Conservation (phyloP, 2,888 invertebrate genomes). For the Phortica magna region DNA sequence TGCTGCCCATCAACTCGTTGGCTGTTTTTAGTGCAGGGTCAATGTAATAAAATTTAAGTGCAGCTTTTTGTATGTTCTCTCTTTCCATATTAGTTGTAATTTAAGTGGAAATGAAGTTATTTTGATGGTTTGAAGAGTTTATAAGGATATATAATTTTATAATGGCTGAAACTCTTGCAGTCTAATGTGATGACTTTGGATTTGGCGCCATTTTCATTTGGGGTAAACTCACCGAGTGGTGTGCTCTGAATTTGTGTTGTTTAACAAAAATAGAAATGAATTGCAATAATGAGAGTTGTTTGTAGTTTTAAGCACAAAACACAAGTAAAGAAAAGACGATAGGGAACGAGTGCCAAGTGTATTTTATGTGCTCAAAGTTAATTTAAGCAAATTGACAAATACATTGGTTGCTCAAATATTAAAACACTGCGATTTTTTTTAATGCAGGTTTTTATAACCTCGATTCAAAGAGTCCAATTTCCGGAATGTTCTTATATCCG, state of each 20-base stretch:
- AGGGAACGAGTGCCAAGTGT: too few relatives aligned
- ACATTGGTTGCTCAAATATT: too few relatives aligned
- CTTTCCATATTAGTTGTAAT: conserved; percentile 46
- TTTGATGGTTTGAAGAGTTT: conserved; percentile 22
- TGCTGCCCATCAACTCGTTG: neutral
- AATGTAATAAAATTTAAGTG: conserved; percentile 31
- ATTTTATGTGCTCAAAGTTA: too few relatives aligned
- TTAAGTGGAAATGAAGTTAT: conserved; percentile 54
- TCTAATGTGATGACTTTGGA: neutral
- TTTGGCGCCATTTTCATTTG: neutral
- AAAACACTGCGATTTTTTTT: too few relatives aligned
- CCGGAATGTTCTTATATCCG: too few relatives aligned
- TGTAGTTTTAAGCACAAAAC: too few relatives aligned
- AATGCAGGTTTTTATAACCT: too few relatives aligned
- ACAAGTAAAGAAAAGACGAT: too few relatives aligned
- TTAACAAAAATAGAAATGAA: too few relatives aligned
- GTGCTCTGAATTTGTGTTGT: neutral
- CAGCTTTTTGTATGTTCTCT: neutral
- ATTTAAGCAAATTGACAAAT: too few relatives aligned
- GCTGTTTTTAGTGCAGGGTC: conserved; percentile 20
- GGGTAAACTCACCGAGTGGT: neutral
- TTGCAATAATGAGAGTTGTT: too few relatives aligned
- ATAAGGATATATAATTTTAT: conserved; percentile 19
- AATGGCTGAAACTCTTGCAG: neutral
- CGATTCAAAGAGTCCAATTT: too few relatives aligned